Conservation (phyloP, 1,140 invertebrate genomes). For the Diuraphis noxia region DNA sequence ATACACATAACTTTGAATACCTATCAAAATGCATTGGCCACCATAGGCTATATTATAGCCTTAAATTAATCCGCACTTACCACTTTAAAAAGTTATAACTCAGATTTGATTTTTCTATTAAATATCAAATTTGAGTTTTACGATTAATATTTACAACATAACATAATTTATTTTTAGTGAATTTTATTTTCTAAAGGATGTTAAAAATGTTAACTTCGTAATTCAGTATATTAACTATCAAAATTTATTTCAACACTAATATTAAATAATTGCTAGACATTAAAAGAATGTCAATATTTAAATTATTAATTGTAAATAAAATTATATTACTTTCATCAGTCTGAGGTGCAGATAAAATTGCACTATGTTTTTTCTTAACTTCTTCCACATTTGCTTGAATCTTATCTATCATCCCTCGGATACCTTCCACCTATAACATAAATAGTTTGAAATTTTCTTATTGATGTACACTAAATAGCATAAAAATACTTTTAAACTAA, state of each 20-base stretch:
- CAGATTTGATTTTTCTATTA: not conserved
- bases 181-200: not conserved
- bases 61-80: not conserved
- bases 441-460: not conserved
- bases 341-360: conserved; percentile 95
- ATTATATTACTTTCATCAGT: conserved; percentile 91
- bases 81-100: not conserved
- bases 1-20: not conserved
- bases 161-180: not conserved
- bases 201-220: not conserved
- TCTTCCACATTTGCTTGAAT: conserved; percentile 98
- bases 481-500: not conserved
- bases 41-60: not conserved
- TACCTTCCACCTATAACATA: conserved; percentile 87
- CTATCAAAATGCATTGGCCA: not conserved
- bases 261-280: not conserved
- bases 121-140: not conserved
- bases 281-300: not conserved
- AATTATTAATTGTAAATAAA: conserved; percentile 60
- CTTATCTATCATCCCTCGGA: conserved; percentile 98
- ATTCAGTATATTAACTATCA: not conserved
- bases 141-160: not conserved
- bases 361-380: conserved; percentile 99
- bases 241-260: not conserved
- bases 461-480: not conserved